Percentiles rank a stretch among this genome's conserved stretches.
These are phyloP conservation scores for Hippoglossus stenolepis DNA, from an alignment of 2,113 vertebrate species.

Conservation along the genomic window DNA sequence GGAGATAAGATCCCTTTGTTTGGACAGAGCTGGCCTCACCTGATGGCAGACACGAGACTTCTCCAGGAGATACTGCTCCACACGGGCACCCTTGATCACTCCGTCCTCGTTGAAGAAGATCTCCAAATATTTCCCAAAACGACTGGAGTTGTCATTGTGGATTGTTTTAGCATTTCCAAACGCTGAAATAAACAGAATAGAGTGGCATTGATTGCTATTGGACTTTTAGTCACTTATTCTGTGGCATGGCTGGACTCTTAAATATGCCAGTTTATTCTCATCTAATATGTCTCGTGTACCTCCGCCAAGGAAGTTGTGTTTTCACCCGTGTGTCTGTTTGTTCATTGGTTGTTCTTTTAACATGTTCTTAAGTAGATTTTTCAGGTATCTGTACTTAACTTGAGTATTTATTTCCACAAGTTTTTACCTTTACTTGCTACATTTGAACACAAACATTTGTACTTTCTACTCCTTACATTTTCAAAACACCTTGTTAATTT, in stretches of 20 bases:
- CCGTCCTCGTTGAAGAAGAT: constrained; percentile 89
- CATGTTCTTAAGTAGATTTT: no score
- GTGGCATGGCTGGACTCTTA: neutral
- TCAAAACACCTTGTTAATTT: no score
- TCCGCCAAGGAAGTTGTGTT: no score
- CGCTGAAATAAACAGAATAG: constrained; percentile 74
- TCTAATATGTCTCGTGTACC: neutral
- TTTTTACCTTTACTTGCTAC: no score
- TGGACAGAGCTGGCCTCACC: constrained; percentile 74
- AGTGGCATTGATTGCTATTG: no score
- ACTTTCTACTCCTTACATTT: no score
- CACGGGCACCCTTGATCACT: constrained; percentile 89
- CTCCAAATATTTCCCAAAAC: constrained; percentile 97
- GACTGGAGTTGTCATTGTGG: constrained; percentile 96
- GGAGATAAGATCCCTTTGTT: constrained; percentile 22
- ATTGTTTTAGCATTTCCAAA: constrained; percentile 97
- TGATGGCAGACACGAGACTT: constrained; percentile 95
- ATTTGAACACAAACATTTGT: no score
- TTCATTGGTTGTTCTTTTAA: no score
- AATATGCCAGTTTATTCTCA: neutral
- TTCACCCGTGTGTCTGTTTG: no score
- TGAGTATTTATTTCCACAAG: no score
- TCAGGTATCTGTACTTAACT: no score
- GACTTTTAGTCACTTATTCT: neutral
- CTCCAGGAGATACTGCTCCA: constrained; percentile 96